Conservation (phyloP, 2,113 vertebrate species). For the Mungos mungo region DNA sequence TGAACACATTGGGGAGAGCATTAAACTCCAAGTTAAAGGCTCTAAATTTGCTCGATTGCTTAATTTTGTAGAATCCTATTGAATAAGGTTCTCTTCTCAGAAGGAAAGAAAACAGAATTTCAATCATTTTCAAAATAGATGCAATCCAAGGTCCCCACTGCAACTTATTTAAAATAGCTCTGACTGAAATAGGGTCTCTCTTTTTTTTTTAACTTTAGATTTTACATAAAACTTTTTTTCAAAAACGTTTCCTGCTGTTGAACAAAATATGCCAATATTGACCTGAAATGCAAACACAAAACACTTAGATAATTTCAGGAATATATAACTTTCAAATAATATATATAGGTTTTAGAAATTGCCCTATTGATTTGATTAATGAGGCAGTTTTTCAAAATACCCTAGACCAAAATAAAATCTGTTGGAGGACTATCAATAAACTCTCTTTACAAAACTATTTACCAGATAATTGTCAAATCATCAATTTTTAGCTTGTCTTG, state of each 20-base stretch:
- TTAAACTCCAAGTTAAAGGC: not conserved
- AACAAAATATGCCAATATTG: not conserved
- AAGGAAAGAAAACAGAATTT: not conserved
- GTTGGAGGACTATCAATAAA: not conserved
- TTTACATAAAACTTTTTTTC: not conserved
- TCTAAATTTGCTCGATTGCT: not conserved
- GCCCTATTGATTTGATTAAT: not conserved
- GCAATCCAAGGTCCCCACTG: not conserved
- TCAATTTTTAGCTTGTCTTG: not conserved
- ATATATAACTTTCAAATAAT: not conserved
- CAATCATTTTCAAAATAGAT: not conserved
- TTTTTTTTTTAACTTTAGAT: not conserved
- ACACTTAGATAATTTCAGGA: not conserved
- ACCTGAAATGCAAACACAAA: slow-evolving; percentile 31
- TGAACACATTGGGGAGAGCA: not conserved
- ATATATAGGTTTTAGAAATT: not conserved
- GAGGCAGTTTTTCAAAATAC: not conserved
- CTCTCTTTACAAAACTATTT: not conserved
- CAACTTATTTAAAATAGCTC: not conserved
- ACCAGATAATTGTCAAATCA: not conserved
- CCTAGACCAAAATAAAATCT: not conserved
- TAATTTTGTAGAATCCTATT: not conserved
- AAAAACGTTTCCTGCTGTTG: not conserved
- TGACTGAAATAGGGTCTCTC: not conserved
- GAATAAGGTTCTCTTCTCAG: not conserved